Evolutionary conservation across 2,113 vertebrate species (phyloP), one percentile per base, ranked within the genome.

Genomic region (Chelonoidis abingdonii): DNA sequence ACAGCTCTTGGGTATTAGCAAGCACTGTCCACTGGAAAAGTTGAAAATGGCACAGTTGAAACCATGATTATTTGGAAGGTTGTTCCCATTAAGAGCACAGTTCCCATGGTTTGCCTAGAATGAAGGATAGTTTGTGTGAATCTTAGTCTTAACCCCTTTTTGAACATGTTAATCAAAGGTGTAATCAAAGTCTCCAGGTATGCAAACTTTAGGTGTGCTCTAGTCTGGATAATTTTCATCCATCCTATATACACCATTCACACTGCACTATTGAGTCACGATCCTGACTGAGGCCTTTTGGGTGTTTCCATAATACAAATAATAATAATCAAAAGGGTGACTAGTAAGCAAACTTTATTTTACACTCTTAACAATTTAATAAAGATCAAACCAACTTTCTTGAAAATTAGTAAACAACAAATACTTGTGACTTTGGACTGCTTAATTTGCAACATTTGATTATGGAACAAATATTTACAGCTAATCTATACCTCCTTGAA

Each of bases 391-490:
- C 5, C 49, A 19, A 4, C 41, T 80, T 86, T 59, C 59, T 88
- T 57, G 78, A 83, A 87, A 47, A 22, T 3, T 78, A 76, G 3
- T 53, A 21, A 14, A 65, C 93, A 65, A 72, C 14, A n/a, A 52
- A 41, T 6, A 80, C 29, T 1, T 3, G 10, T 7, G 2, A 29
- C 9, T 41, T n/a, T 0, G 2, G 44, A 13, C 31, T 84, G 52
- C 19, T 47, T 10, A 50, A 24, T 59, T 83, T 62, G 54, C 80
- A 89, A 47, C 19, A 7, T 84, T 76, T 54, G 22, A 2, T 79
- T 44, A 8, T 17, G 38, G 19, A 41, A 47, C 65, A 41, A 1
- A 1, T 17, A 5, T 50, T 88, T 3, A 1, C 52, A 35, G 72
- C 8, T 0, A 1, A 10, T 89, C 88, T 81, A 69, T 69, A 35